Conservation (phyloP, 1,140 invertebrate species). For the Eurosta solidaginis region DNA sequence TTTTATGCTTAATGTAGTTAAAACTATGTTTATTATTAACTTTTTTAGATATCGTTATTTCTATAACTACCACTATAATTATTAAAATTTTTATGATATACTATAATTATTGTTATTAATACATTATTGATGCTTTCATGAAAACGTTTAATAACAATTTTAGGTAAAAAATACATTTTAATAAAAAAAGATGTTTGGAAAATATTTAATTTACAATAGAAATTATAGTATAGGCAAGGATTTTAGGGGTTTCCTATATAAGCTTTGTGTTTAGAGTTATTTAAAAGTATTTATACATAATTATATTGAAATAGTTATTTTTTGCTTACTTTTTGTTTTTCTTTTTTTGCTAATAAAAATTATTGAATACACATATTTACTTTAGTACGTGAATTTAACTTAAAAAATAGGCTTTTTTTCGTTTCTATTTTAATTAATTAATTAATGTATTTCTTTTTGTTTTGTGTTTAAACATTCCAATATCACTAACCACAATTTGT, state of each 20-base stretch:
- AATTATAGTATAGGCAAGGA: not conserved
- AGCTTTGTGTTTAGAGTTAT: no score
- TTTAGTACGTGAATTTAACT: not conserved
- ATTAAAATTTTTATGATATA: no score
- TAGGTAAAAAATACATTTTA: constrained; percentile 22
- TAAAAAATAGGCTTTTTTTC: not conserved
- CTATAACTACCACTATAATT: no score
- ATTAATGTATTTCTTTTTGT: not conserved
- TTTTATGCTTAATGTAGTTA: no score
- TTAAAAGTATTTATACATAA: not conserved
- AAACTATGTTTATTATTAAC: no score
- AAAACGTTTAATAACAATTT: constrained; percentile 14
- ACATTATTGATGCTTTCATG: not conserved
- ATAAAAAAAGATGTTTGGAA: not conserved
- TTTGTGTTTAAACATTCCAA: constrained; percentile 19
- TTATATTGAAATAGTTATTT: not conserved
- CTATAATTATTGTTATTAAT: not conserved
- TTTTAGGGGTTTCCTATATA: not conserved
- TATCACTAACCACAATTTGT: constrained; percentile 28
- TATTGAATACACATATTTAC: constrained; percentile 7
- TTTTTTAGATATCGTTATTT: no score
- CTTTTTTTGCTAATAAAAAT: constrained; percentile 11
- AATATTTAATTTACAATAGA: constrained; percentile 17
- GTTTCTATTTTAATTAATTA: not conserved
- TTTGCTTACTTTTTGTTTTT: not conserved